Base-by-base conservation (phyloP, 2,113 vertebrate species). In the Zosterops pallidus region DNA sequence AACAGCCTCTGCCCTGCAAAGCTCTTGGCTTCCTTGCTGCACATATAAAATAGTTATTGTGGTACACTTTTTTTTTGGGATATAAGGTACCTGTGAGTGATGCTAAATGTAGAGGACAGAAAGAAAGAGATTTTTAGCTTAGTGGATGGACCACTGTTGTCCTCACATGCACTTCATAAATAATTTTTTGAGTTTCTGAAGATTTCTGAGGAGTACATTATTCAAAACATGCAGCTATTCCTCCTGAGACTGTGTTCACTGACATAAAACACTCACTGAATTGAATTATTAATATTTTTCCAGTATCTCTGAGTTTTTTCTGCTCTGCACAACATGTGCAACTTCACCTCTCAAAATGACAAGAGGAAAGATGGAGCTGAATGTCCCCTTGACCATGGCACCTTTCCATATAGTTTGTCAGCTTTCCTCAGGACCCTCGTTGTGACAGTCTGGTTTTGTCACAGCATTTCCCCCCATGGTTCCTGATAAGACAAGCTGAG, bases 231-330 rank as follows among this genome's bases (percentile, higher is more conserved):
- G 46, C 83, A 84, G 42, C 71, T 63, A 41, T 56, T 74, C 79
- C 80, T 93, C 86, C 71, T 56, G 93, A 91, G 87, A 74, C 75
- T 26, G 13, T 59, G 64, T 57, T 90, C 90, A 42, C 86, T 59
- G 64, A n/a, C 79, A 74, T 35, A 33, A 91, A 91, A 64, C 0
- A 0, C 59, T 77, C 59, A 7, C 21, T 56, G 22, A 37, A 14
- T 86, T 96, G 41, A 81, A 95, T 91, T 90, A 93, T 93, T 95
- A 46, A 88, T 49, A 41, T 31, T 80, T 74, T 83, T 65, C 87
- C 86, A 44, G 44, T 21, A 44, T 26, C 75, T 47, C 5, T 0
- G 87, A 79, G 29, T 6, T 81, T 69, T 49, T 83, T 85, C 46
- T 46, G 33, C n/a, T 86, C 55, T 12, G 41, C 47, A n/a, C n/a